Conservation (phyloP, 1,140 invertebrate species). For the Sarcophaga bullata region DNA sequence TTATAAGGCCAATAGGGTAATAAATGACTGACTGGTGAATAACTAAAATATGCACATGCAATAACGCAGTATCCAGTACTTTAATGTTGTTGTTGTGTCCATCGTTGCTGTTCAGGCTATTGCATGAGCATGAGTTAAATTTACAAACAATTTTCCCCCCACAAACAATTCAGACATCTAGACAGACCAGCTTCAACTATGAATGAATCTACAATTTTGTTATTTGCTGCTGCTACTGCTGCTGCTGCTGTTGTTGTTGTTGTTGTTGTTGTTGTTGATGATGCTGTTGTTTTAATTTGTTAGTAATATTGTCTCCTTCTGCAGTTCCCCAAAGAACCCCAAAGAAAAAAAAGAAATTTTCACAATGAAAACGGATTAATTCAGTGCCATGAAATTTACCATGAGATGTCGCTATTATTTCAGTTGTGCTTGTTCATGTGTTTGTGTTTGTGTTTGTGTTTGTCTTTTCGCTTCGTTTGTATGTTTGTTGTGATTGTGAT, state of each 20-base stretch:
- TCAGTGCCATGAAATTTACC: background rate
- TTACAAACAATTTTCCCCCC: conserved; percentile 5
- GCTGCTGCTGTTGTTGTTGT: background rate
- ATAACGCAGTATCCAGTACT: too few species aligned
- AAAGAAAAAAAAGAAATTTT: too few species aligned
- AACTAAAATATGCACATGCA: too few species aligned
- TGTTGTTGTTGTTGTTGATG: background rate
- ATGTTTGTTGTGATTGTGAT: too few species aligned
- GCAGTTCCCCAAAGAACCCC: too few species aligned
- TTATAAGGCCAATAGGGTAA: too few species aligned
- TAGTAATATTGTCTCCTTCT: too few species aligned
- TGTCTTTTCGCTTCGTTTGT: too few species aligned
- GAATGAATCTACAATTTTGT: background rate
- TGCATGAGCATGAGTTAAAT: conserved; percentile 2
- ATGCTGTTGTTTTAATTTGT: too few species aligned
- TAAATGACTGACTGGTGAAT: too few species aligned
- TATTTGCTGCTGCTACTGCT: background rate
- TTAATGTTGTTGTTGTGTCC: background rate
- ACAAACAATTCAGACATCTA: background rate
- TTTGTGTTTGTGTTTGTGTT: too few species aligned
- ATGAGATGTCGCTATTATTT: background rate
- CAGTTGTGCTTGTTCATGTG: conserved; percentile 10
- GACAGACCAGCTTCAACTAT: background rate
- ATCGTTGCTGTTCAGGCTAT: background rate
- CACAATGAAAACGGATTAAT: too few species aligned